A percentile compares a stretch with the other conserved stretches of the same genome.
These are phyloP conservation scores for Tetrax tetrax DNA, from an alignment of 2,113 vertebrate genomes.

Conservation along the genomic window DNA sequence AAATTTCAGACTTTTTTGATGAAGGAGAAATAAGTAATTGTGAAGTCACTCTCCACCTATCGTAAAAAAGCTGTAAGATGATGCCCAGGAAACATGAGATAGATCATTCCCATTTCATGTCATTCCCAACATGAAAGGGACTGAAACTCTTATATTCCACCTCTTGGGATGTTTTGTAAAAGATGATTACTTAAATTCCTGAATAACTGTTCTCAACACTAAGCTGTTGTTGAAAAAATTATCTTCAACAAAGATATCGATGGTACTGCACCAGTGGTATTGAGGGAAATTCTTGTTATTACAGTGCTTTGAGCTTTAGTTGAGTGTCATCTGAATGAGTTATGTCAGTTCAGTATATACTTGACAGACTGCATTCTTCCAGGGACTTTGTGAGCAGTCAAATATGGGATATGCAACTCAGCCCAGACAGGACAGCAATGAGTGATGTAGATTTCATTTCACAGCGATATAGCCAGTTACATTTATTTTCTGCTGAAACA, in stretches of 20 bases:
- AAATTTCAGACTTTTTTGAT: not conserved
- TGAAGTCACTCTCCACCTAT: not conserved
- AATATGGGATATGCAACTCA: not conserved
- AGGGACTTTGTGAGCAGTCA: not conserved
- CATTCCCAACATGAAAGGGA: not conserved
- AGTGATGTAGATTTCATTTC: not conserved
- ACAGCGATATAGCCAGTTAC: not conserved
- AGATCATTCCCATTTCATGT: not conserved
- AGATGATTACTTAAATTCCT: not conserved
- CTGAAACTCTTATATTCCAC: not conserved
- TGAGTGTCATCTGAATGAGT: not conserved
- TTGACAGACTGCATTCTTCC: not conserved
- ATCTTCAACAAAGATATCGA: not conserved
- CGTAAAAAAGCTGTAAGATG: not conserved
- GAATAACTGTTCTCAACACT: not conserved
- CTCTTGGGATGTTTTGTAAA: not conserved
- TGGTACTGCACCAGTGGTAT: not conserved
- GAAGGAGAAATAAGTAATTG: not conserved
- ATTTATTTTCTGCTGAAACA: not conserved
- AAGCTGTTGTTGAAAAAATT: not conserved
- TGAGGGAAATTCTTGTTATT: not conserved
- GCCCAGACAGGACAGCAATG: not conserved
- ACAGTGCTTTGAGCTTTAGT: not conserved
- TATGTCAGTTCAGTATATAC: not conserved
- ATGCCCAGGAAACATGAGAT: not conserved